Evolutionary conservation across 2,888 invertebrate species (phyloP), one percentile per base, ranked within the genome.

Genomic region (Kryphioiulus occultus): DNA sequence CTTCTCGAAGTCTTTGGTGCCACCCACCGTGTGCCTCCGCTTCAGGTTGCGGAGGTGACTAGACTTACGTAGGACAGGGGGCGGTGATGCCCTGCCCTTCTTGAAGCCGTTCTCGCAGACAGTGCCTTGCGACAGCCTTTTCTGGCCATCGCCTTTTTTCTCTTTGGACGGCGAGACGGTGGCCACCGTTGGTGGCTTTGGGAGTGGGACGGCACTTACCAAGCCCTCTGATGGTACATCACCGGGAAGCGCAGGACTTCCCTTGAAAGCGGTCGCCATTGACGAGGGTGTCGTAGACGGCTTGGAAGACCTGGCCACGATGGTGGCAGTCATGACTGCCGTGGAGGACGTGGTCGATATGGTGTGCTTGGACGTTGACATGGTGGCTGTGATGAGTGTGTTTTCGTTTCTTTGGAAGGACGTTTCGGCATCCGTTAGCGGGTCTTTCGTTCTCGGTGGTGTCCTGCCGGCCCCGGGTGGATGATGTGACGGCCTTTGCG

Each of bases 21-120:
- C 97, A 89, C 97, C 97, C 12, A 98, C 97, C 0, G 98, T 98
- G 93, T 98, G 97, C 42, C 98, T 94, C 83, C 98, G 94, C 92
- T 97, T 97, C 91, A 97, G 88, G 59, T 88, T 89, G 26, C 89
- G 88, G 30, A 88, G 86, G 47, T 85, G 86, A 88, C 82, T 83
- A 88, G 88, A 85, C 83, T 88, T 86, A 30, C 88, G 83, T n/a
- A 44, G 22, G 30, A 85, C 85, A 22, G 86, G 86, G 2, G 53
- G 86, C 35, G 86, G 86, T 22, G 86, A 39, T 30, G 86, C 85
- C 85, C 85, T 39, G 12, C 85, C 85, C 44, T 85, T 85, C 85
- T 85, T 85, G 44, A n/a, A 42, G 19, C 86, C 86, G 17, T 86
- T 87, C 44, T 87, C 87, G 22, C 42, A 42, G 44, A 87, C 39